Percentiles rank a stretch among this genome's conserved stretches.
Conservation (phyloP, 2,888 invertebrate genomes). For the Ormyrus thymus region DNA sequence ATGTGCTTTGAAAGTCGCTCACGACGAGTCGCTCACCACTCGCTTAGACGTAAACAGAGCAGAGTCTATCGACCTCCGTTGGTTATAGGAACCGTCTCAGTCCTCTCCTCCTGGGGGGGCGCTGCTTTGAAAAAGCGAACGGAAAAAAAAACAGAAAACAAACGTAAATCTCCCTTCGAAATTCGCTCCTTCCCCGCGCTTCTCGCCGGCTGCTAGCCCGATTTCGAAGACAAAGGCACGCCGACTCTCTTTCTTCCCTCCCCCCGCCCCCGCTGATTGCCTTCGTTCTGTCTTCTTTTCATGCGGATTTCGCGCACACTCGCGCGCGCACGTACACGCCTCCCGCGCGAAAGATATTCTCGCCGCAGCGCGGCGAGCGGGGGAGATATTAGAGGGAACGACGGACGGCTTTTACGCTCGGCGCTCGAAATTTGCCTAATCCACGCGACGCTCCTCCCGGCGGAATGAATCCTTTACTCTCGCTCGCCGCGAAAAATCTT, state of each 20-base stretch:
- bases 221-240: conserved; percentile 49
- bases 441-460: conserved; percentile 6
- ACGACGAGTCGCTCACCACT: conserved; percentile 6
- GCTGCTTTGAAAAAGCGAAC: neutral
- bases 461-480: neutral
- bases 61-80: conserved; percentile 37
- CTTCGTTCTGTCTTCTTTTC: conserved; percentile 26
- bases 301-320: neutral
- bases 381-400: conserved; percentile 36
- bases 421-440: conserved; percentile 26
- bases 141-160: conserved; percentile 4
- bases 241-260: conserved; percentile 11
- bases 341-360: conserved; percentile 15
- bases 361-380: neutral
- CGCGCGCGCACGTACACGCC: neutral
- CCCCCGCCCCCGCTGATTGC: conserved; percentile 6
- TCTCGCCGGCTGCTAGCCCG: conserved; percentile 3
- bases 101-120: neutral
- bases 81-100: conserved; percentile 48
- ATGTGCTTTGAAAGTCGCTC: conserved; percentile 54
- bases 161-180: conserved; percentile 6
- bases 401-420: conserved; percentile 39
- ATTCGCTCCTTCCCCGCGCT: neutral
- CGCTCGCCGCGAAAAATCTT: conserved; percentile 12
- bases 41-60: conserved; percentile 26